Conservation (phyloP, 2,797 vertebrate genomes). For the Coregonus suidteri region DNA sequence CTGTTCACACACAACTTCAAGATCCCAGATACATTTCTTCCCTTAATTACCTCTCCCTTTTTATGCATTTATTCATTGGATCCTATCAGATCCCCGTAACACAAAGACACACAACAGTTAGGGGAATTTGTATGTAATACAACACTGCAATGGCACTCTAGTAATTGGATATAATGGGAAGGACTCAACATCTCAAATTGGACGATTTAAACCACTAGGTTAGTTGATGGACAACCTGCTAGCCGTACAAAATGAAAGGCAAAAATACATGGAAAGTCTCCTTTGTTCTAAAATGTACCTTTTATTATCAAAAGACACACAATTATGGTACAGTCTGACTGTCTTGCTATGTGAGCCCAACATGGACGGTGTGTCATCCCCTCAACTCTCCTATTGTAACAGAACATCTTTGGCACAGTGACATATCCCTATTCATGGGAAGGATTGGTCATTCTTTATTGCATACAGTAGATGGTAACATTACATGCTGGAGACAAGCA, state of each 20-base stretch:
- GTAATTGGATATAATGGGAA: no score
- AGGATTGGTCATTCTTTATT: not conserved
- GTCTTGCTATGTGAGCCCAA: not conserved
- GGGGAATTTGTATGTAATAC: not conserved
- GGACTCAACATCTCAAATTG: no score
- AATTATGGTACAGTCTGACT: not conserved
- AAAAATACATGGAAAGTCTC: no score
- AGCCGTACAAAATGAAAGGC: no score
- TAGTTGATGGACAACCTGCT: not conserved
- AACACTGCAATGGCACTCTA: not conserved
- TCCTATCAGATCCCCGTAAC: not conserved
- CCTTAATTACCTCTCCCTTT: not conserved
- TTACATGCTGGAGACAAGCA: not conserved
- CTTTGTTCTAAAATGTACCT: not conserved
- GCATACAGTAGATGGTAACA: not conserved
- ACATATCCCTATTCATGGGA: not conserved
- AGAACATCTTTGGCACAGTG: not conserved
- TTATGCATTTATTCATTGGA: not conserved
- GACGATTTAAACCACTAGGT: not conserved
- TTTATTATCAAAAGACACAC: not conserved
- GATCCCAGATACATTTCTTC: not conserved
- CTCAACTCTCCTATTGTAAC: not conserved
- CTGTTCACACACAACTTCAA: constrained; percentile 2
- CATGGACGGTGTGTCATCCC: not conserved
- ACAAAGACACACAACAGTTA: not conserved